These are phyloP conservation scores for Cerastoderma edule DNA, from an alignment of 2,888 invertebrate species.

Conservation along the genomic window DNA sequence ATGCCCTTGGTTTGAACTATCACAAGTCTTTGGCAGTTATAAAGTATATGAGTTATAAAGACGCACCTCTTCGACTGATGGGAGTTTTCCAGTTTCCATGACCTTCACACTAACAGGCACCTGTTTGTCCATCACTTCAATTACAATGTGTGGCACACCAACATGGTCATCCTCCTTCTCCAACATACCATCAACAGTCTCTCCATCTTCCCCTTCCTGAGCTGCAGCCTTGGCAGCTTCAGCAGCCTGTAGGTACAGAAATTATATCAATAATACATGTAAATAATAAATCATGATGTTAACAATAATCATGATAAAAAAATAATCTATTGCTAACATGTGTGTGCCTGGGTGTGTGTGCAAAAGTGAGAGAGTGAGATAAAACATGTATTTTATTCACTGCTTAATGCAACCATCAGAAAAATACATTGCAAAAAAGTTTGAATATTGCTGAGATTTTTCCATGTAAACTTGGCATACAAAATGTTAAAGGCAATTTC, in stretches of 20 bases:
- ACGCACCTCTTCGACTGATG: conserved; percentile 76
- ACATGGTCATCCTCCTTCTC: conserved; percentile 78
- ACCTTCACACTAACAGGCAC: conserved; percentile 58
- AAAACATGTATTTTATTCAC: neutral
- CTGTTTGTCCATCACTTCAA: conserved; percentile 77
- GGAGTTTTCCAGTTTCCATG: conserved; percentile 68
- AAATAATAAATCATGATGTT: neutral
- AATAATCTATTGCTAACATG: neutral
- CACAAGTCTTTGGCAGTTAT: too few species aligned
- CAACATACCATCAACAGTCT: conserved; percentile 64
- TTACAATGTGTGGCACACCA: conserved; percentile 79
- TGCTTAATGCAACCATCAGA: neutral
- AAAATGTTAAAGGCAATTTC: too few species aligned
- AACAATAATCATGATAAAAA: neutral
- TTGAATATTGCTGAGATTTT: too few species aligned
- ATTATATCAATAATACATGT: neutral
- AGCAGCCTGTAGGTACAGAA: conserved; percentile 50
- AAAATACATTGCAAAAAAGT: neutral
- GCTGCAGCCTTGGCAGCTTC: conserved; percentile 59
- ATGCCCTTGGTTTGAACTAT: too few species aligned
- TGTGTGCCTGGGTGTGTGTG: neutral
- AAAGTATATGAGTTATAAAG: neutral
- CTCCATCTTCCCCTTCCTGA: conserved; percentile 64
- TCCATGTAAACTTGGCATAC: too few species aligned
- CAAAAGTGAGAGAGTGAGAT: neutral